Percentiles rank a stretch among this genome's conserved stretches.
Evolutionary conservation across 2,113 vertebrate genomes (phyloP).

Genomic region (Engraulis encrasicolus): DNA sequence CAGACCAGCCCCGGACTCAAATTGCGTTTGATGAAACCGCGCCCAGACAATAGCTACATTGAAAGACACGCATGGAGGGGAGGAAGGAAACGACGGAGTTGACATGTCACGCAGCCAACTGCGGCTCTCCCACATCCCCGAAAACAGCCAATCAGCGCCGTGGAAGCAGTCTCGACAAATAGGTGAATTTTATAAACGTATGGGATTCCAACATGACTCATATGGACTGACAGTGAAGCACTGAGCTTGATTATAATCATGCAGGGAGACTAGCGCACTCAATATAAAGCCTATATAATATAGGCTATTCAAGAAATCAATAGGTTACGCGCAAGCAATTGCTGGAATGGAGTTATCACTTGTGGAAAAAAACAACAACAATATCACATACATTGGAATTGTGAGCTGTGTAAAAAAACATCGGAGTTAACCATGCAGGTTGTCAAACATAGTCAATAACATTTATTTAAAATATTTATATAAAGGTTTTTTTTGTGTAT

Average conservation of each 20-base stretch:
- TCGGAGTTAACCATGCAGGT: too few species aligned
- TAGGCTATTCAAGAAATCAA: too few species aligned
- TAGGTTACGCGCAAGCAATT: too few species aligned
- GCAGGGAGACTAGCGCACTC: too few species aligned
- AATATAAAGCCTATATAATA: too few species aligned
- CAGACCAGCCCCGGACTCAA: neutral
- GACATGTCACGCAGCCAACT: conserved; percentile 43
- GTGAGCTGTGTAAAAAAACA: too few species aligned
- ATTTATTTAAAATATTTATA: too few species aligned
- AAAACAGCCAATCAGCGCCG: conserved; percentile 34
- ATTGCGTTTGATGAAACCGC: conserved; percentile 38
- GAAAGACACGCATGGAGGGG: conserved; percentile 19
- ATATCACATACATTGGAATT: too few species aligned
- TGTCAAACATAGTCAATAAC: too few species aligned
- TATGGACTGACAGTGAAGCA: neutral
- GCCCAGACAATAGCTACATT: conserved; percentile 40
- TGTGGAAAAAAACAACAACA: too few species aligned
- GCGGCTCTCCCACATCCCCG: neutral
- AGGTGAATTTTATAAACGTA: neutral
- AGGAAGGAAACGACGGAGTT: conserved; percentile 39
- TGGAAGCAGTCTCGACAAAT: conserved; percentile 9
- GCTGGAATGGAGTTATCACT: too few species aligned
- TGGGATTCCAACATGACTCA: conserved; percentile 12
- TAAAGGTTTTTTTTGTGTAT: too few species aligned
- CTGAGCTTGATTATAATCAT: neutral